Base-by-base conservation (phyloP, 2,888 invertebrate species). In the Macaria liturata region DNA sequence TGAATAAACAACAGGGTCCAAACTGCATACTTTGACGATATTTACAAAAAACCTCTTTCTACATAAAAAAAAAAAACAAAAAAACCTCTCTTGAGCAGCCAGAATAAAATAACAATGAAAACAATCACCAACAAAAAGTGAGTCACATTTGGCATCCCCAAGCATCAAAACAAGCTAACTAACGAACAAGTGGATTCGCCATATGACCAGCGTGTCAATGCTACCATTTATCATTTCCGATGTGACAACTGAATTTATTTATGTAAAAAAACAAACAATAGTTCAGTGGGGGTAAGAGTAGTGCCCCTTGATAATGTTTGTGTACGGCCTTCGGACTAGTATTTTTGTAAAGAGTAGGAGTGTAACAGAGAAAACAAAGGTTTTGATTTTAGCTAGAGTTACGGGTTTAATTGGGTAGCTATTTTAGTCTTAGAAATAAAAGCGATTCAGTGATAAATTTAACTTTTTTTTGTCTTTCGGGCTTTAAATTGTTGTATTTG, bases 161-260 rank as follows among this genome's bases (percentile, higher is more conserved):
- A 65, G 57, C 59, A 68, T 68, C 60, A 63, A 63, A 64, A 82
- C 76, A 70, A 63, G 56, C 72, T 68, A 75, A 70, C 68, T 69
- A 65, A 69, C 64, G 68, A 75, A 86, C 89, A 87, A 88, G 89
- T 88, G 88, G 78, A 69, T 83, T 83, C 84, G 86, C 89, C 91
- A 91, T 90, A 88, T 89, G 91, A 91, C 83, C 79, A 72, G 62
- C 80, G 75, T 91, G 91, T 91, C 88, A 83, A 70, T 68, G 66
- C 72, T 48, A 73, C 83, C 88, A 88, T 91, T 89, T 88, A 89
- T 91, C 91, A 91, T 83, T 46, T 62, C 74, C 75, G 86, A 84
- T 87, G 86, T 87, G 91, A 91, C 91, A 91, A 88, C 88, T 90
- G 88, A 90, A 91, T 91, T 91, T 89, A 90, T 90, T 87, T 86